phyloP scores from a whole-genome alignment of 2,888 invertebrate genomes.

The Gerris lacustris region DNA sequence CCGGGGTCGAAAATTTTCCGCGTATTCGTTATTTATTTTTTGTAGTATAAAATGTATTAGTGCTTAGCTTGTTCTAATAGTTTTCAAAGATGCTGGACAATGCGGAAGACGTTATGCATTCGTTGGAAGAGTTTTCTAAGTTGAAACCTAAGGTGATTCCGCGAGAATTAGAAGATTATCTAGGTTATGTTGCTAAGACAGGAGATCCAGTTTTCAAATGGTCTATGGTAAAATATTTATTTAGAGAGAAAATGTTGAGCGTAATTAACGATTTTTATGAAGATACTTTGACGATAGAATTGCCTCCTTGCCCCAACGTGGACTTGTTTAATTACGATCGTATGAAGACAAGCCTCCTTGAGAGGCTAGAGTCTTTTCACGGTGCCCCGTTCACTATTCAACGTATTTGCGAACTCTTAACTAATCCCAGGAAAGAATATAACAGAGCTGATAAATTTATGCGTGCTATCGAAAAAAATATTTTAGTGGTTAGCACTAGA shows the following conservation, averaged over 20 bases:
- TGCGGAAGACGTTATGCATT: conserved; percentile 70
- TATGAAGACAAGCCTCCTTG: conserved; percentile 70
- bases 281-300: conserved; percentile 58
- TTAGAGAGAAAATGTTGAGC: conserved; percentile 71
- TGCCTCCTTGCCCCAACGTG: conserved; percentile 79
- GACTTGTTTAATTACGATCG: conserved; percentile 81
- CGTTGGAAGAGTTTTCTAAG: conserved; percentile 71
- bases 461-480: conserved; percentile 91
- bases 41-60: background rate
- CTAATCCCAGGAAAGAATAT: conserved; percentile 84
- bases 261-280: conserved; percentile 82
- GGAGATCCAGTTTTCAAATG: conserved; percentile 91
- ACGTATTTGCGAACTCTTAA: conserved; percentile 84
- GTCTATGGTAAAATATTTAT: conserved; percentile 73
- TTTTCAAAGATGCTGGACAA: conserved; percentile 56
- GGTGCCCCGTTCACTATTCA: conserved; percentile 94
- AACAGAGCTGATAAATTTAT: conserved; percentile 92
- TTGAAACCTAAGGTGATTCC: conserved; percentile 69
- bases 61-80: background rate
- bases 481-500: conserved; percentile 60
- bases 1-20: background rate
- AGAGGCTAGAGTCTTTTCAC: conserved; percentile 67
- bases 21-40: background rate
- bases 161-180: conserved; percentile 75
- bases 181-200: conserved; percentile 80